These are phyloP conservation scores for Lobophora halterata DNA, from an alignment of 2,888 invertebrate genomes.

Conservation along the genomic window DNA sequence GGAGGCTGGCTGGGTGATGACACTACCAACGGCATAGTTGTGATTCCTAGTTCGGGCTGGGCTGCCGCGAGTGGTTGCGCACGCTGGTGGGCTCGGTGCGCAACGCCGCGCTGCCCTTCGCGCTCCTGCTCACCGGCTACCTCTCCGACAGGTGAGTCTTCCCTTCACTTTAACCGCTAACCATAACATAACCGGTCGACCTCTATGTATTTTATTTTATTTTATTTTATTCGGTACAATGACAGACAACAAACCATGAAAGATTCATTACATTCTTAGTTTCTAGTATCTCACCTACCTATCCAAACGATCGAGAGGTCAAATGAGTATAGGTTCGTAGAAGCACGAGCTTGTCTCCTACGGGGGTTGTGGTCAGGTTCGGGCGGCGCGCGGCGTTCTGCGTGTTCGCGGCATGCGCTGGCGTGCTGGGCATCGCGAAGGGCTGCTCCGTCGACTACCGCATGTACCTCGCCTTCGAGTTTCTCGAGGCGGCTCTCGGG, in stretches of 20 bases:
- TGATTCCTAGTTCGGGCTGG: constrained; percentile 80
- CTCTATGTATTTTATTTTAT: no score
- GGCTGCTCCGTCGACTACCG: constrained; percentile 77
- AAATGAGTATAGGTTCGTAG: no score
- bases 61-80: constrained; percentile 85
- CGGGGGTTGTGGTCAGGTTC: constrained; percentile 47
- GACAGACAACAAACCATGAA: no score
- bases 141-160: constrained; percentile 82
- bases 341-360: not conserved
- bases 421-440: constrained; percentile 73
- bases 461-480: constrained; percentile 79
- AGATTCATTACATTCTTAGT: no score
- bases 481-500: constrained; percentile 78
- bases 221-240: no score
- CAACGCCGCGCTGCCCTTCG: constrained; percentile 85
- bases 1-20: no score
- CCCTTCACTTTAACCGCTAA: not conserved
- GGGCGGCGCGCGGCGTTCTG: constrained; percentile 80
- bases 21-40: not conserved
- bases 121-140: constrained; percentile 84
- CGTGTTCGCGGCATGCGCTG: constrained; percentile 66
- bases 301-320: no score
- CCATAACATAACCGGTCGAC: no score
- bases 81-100: constrained; percentile 87
- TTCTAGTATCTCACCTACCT: no score